These are phyloP conservation scores for Bovichtus diacanthus DNA, from an alignment of 2,797 vertebrate species.

Conservation along the genomic window DNA sequence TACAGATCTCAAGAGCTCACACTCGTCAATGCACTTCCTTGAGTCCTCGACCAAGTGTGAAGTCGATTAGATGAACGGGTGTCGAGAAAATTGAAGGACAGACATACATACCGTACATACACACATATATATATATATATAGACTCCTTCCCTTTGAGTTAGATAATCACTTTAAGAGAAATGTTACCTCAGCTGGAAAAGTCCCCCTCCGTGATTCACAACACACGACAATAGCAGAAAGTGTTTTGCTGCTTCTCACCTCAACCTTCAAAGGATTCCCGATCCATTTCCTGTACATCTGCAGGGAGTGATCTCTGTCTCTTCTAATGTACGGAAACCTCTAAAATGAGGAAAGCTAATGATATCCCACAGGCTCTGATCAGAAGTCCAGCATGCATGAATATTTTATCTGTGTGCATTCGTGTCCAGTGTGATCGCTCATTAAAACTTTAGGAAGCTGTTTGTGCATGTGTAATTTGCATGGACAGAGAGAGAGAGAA, in stretches of 20 bases:
- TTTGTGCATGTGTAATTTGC: conserved; percentile 71
- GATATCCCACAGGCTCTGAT: conserved; percentile 77
- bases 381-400: conserved; percentile 72
- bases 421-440: conserved; percentile 77
- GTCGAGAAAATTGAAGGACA: too few relatives aligned
- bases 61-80: too few relatives aligned
- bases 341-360: conserved; percentile 74
- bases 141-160: too few relatives aligned
- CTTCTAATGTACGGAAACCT: conserved; percentile 63
- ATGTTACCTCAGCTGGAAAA: conserved; percentile 21
- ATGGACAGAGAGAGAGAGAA: conserved; percentile 37
- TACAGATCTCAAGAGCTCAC: too few relatives aligned
- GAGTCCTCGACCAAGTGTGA: too few relatives aligned
- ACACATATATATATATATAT: too few relatives aligned
- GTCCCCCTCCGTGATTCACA: conserved; percentile 14
- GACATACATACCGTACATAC: too few relatives aligned
- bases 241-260: conserved; percentile 37
- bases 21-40: too few relatives aligned
- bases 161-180: conserved; percentile 12
- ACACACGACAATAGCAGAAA: conserved; percentile 12
- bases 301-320: conserved; percentile 54
- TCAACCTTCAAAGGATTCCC: conserved; percentile 38
- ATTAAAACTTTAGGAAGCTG: conserved; percentile 79
- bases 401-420: conserved; percentile 79
- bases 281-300: conserved; percentile 52